A percentile compares a stretch with the other conserved stretches of the same genome.
These are phyloP conservation scores for Buathra laborator DNA, from an alignment of 2,888 invertebrate species.

Conservation along the genomic window DNA sequence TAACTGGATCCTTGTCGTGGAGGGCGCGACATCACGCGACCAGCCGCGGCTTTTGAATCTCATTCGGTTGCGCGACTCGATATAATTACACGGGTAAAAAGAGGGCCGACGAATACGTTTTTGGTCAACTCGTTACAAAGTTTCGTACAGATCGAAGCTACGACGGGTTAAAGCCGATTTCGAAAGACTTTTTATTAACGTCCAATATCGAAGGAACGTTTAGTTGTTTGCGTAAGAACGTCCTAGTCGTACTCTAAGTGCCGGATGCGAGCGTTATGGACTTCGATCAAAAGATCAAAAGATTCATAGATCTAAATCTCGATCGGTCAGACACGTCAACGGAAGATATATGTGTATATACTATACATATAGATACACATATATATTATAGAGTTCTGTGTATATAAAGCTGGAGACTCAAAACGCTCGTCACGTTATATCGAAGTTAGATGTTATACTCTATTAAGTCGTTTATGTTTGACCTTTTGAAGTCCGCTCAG, in stretches of 20 bases:
- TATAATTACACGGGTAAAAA: neutral
- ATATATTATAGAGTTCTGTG: neutral
- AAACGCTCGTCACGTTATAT: conserved; percentile 17
- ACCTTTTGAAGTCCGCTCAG: conserved; percentile 46
- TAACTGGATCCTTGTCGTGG: conserved; percentile 17
- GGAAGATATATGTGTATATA: neutral
- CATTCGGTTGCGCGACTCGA: neutral
- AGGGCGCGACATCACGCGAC: conserved; percentile 25
- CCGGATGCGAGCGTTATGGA: conserved; percentile 11
- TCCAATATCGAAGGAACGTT: neutral
- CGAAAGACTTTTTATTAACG: conserved; percentile 20
- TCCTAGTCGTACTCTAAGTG: conserved; percentile 14
- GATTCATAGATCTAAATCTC: conserved; percentile 53
- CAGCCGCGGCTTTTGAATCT: conserved; percentile 13
- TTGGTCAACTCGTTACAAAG: neutral
- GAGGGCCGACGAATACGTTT: neutral
- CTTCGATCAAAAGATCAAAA: conserved; percentile 32
- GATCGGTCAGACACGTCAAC: conserved; percentile 36
- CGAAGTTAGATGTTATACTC: neutral
- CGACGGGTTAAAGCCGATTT: conserved; percentile 9
- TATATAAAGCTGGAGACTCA: neutral
- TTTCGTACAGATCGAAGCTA: conserved; percentile 15
- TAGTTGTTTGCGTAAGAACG: conserved; percentile 5
- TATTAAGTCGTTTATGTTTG: conserved; percentile 55
- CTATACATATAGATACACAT: neutral